Evolutionary conservation across 2,113 vertebrate genomes (phyloP).

Genomic region (Thamnophis sirtalis): DNA sequence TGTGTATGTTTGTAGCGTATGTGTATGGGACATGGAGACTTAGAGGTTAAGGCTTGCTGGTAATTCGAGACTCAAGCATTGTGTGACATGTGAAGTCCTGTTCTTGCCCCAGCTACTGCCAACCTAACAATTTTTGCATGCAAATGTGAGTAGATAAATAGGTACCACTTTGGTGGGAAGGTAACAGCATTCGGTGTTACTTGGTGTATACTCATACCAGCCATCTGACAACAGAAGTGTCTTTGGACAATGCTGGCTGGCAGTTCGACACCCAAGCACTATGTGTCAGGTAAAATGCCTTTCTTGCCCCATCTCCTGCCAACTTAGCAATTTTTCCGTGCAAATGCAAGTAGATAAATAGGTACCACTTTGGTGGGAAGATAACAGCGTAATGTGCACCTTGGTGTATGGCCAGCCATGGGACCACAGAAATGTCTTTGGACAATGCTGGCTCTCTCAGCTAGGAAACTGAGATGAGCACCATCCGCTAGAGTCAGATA

Average conservation of each 20-base stretch:
- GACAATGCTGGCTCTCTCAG: neutral
- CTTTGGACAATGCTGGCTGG: neutral
- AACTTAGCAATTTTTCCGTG: no score
- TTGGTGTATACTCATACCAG: neutral
- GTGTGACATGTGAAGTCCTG: no score
- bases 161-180: neutral
- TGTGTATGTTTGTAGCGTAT: neutral
- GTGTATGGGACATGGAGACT: no score
- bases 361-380: neutral
- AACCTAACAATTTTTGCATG: no score
- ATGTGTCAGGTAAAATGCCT: no score
- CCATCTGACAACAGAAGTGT: neutral
- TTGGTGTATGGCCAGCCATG: neutral
- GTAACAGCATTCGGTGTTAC: neutral
- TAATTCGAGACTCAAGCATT: no score
- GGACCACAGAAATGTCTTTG: neutral
- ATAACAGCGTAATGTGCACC: neutral
- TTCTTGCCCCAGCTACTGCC: no score
- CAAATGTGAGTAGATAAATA: no score
- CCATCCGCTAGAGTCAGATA: neutral
- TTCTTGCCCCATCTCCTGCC: no score
- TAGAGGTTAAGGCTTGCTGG: no score
- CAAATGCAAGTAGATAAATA: no score
- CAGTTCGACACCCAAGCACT: no score
- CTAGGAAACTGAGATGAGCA: neutral